Evolutionary conservation across 1,140 invertebrate genomes (phyloP).

Genomic region (Bombus consobrinus): DNA sequence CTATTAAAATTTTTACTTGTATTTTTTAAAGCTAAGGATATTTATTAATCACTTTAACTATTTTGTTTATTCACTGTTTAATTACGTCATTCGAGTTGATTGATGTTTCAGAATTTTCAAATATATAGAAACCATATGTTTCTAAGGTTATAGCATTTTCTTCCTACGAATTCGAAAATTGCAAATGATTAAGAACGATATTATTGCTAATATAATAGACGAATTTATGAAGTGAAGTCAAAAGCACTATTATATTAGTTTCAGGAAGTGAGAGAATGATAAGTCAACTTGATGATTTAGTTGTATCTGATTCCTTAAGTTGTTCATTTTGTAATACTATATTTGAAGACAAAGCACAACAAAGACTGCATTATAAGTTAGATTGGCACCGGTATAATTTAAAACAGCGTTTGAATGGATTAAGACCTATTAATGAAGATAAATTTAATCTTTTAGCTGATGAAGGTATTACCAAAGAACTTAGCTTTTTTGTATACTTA

Average conservation of each 20-base stretch:
- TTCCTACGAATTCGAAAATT: neutral
- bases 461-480: slow-evolving; percentile 68
- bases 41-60: neutral
- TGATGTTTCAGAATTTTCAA: neutral
- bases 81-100: neutral
- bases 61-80: neutral
- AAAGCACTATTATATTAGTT: slow-evolving; percentile 51
- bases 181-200: neutral
- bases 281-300: slow-evolving; percentile 76
- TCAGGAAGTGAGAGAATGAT: slow-evolving; percentile 70
- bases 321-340: slow-evolving; percentile 84
- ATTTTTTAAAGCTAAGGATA: neutral
- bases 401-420: slow-evolving; percentile 85
- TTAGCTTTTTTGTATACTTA: neutral
- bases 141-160: neutral
- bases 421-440: slow-evolving; percentile 84
- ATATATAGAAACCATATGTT: neutral
- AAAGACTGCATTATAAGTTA: slow-evolving; percentile 86
- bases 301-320: slow-evolving; percentile 81
- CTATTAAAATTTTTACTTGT: neutral
- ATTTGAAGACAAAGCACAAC: slow-evolving; percentile 82
- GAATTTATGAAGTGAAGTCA: neutral
- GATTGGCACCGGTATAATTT: slow-evolving; percentile 90
- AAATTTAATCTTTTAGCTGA: slow-evolving; percentile 81
- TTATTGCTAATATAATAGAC: neutral